Percentiles rank a stretch among this genome's conserved stretches.
These are phyloP conservation scores for Lepidonotus clava DNA, from an alignment of 2,888 invertebrate species.

Conservation along the genomic window DNA sequence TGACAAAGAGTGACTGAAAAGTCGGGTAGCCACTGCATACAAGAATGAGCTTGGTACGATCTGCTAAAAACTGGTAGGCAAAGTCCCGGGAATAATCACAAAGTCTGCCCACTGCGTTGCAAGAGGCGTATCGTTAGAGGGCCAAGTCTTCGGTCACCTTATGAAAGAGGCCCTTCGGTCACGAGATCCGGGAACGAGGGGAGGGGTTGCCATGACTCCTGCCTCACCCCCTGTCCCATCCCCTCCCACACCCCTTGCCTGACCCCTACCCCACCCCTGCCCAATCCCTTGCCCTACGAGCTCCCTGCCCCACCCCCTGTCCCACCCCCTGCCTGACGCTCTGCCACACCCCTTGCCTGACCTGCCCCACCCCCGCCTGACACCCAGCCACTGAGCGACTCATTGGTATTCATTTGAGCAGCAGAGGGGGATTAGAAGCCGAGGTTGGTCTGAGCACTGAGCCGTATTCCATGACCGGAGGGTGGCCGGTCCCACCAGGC, in stretches of 20 bases:
- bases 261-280: not conserved
- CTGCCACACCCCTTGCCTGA: not conserved
- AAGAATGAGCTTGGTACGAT: too few relatives aligned
- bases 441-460: not conserved
- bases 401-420: not conserved
- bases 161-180: too few relatives aligned
- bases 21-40: too few relatives aligned
- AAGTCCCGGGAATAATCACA: not conserved
- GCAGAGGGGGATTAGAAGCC: not conserved
- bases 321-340: too few relatives aligned
- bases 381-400: not conserved
- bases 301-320: too few relatives aligned
- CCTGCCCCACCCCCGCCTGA: not conserved
- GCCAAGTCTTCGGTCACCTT: not conserved
- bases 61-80: too few relatives aligned
- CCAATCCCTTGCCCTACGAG: not conserved
- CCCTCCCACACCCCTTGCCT: not conserved
- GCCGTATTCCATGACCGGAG: not conserved
- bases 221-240: not conserved
- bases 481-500: not conserved
- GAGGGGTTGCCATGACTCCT: not conserved
- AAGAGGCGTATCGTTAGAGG: not conserved
- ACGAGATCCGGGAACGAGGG: too few relatives aligned
- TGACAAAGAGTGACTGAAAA: too few relatives aligned
- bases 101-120: not conserved